Percentiles rank a stretch among this genome's conserved stretches.
Evolutionary conservation across 2,888 invertebrate species (phyloP).

Genomic region (Apamea epomidion): DNA sequence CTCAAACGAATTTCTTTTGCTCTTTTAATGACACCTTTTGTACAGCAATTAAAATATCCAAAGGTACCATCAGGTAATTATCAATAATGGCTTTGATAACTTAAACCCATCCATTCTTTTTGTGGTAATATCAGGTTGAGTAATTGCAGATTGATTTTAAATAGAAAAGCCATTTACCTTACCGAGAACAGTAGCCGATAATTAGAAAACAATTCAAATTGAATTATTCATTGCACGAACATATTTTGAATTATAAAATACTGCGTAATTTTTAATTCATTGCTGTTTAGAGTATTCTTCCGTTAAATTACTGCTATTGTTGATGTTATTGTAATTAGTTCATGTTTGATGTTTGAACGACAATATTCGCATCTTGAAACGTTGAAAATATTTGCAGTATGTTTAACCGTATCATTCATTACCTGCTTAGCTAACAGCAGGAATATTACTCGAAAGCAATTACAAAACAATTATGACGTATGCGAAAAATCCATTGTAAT

Average conservation of each 20-base stretch:
- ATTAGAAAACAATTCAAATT: constrained; percentile 65
- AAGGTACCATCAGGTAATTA: constrained; percentile 46
- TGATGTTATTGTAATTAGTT: constrained; percentile 42
- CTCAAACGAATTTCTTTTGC: constrained; percentile 37
- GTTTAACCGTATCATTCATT: constrained; percentile 1
- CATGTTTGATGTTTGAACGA: constrained; percentile 24
- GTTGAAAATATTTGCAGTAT: constrained; percentile 25
- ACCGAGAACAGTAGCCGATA: constrained; percentile 33
- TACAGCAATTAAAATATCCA: constrained; percentile 35
- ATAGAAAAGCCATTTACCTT: constrained; percentile 54
- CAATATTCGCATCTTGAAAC: constrained; percentile 31
- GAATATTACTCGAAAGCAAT: not conserved
- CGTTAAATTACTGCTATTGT: constrained; percentile 64
- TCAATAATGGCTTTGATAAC: constrained; percentile 29
- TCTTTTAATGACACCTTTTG: constrained; percentile 36
- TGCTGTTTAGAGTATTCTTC: constrained; percentile 60
- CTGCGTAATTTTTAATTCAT: constrained; percentile 56
- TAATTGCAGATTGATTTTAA: constrained; percentile 26
- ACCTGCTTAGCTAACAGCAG: constrained; percentile 13
- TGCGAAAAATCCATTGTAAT: constrained; percentile 15
- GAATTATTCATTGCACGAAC: constrained; percentile 70
- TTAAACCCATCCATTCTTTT: constrained; percentile 27
- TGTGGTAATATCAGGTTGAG: constrained; percentile 24
- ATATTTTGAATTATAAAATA: constrained; percentile 62
- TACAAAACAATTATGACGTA: constrained; percentile 26